These are phyloP conservation scores for Chrysoperla carnea DNA, from an alignment of 1,140 invertebrate genomes.

Conservation along the genomic window DNA sequence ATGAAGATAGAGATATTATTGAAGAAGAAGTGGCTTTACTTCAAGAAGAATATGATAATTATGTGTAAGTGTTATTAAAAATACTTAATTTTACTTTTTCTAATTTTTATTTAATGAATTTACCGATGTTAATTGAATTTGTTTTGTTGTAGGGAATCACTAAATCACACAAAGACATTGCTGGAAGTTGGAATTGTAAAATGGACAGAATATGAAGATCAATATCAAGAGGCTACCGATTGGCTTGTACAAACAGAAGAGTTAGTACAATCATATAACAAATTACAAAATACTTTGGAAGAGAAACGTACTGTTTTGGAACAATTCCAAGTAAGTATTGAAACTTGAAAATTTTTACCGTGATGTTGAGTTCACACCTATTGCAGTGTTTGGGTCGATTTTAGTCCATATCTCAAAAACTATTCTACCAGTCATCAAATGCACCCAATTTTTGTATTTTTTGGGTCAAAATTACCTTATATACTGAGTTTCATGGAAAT, in stretches of 20 bases:
- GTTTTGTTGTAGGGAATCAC: constrained; percentile 34
- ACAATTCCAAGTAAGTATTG: constrained; percentile 55
- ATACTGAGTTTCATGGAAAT: no score
- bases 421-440: no score
- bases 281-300: constrained; percentile 74
- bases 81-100: no score
- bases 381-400: no score
- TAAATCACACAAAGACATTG: constrained; percentile 62
- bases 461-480: no score
- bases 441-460: no score
- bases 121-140: constrained; percentile 2
- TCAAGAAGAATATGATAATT: constrained; percentile 75
- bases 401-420: no score
- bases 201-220: constrained; percentile 91
- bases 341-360: background rate
- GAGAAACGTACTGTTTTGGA: constrained; percentile 79
- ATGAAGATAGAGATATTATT: constrained; percentile 76
- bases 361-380: no score
- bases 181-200: constrained; percentile 82
- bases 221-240: constrained; percentile 72
- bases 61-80: constrained; percentile 45
- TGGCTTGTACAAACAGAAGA: constrained; percentile 80
- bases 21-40: constrained; percentile 78
- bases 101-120: background rate
- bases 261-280: constrained; percentile 75